phyloP scores from a whole-genome alignment of 2,797 vertebrate species.

The Sardinella longiceps region DNA sequence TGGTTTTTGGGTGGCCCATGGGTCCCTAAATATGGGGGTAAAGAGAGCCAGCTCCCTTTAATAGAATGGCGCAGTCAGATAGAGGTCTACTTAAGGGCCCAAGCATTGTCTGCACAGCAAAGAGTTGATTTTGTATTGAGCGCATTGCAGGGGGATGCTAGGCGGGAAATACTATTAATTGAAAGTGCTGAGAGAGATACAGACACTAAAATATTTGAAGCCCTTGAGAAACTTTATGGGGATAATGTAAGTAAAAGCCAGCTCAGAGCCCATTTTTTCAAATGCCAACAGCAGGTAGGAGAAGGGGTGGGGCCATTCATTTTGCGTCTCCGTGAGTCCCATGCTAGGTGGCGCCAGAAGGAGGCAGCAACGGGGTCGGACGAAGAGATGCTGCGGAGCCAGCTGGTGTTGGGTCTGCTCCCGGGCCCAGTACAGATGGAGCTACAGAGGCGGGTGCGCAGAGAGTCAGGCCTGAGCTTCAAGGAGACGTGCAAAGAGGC shows the following conservation, averaged over 20 bases:
- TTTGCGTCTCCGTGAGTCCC: neutral
- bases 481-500: neutral
- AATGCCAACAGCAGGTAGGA: conserved; percentile 17
- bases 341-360: neutral
- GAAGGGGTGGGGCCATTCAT: conserved; percentile 23
- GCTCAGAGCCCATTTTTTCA: conserved; percentile 6
- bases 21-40: neutral
- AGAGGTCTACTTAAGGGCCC: neutral
- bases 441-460: neutral
- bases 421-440: neutral
- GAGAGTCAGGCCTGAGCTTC: neutral
- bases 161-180: neutral
- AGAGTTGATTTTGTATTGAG: neutral
- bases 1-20: neutral
- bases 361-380: neutral
- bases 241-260: neutral
- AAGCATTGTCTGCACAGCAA: neutral
- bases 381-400: neutral
- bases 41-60: neutral
- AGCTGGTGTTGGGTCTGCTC: too few relatives aligned
- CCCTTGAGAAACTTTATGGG: neutral
- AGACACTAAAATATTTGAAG: neutral
- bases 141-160: neutral
- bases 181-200: neutral
- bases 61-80: neutral